Evolutionary conservation across 1,140 invertebrate species (phyloP), one percentile per base, ranked within the genome.

Genomic region (Drosophila biarmipes): DNA sequence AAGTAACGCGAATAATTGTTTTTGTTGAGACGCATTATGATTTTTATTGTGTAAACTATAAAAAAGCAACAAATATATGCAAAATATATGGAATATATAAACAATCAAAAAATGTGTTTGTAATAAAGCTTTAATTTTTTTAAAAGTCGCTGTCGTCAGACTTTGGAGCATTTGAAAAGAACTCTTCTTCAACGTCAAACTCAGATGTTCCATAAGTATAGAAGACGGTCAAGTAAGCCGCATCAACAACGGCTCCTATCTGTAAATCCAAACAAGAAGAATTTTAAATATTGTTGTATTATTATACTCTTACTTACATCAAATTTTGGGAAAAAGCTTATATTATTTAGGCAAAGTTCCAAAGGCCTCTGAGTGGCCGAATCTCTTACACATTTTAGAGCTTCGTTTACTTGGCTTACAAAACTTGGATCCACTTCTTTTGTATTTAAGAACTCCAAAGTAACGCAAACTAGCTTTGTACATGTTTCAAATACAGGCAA

Each of bases 71-170:
- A 68, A 69, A 69, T 56, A 69, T 69, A 69, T 69, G 49, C 66
- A 69, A 69, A 69, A 69, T 69, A 69, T 69, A 69, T 69, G 63
- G 51, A 69, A 69, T 69, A 69, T 69, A 69, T 56, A 69, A 48
- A 69, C 35, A 54, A 69, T 24, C 10, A 6, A 15, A 10, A 1
- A 7, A 19, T 42, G 24, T 10, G 17, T 63, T 45, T 45, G 59
- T 0, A 58, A 35, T 63, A 21, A 29, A 12, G 14, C 4, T 17
- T 11, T 10, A 52, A 24, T 12, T 31, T 31, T 10, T 31, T 10
- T 8, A 31, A 10, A 2, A 8, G 6, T 31, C 6, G 8, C 29
- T 31, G 14, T n/a, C 14, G 14, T 38, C 35, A 2, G 35, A 38
- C 6, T 38, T 14, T 38, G 5, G 4, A n/a, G 6, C 14, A 38